These are phyloP conservation scores for Fundulus diaphanus DNA, from an alignment of 2,797 vertebrate species.

Conservation along the genomic window DNA sequence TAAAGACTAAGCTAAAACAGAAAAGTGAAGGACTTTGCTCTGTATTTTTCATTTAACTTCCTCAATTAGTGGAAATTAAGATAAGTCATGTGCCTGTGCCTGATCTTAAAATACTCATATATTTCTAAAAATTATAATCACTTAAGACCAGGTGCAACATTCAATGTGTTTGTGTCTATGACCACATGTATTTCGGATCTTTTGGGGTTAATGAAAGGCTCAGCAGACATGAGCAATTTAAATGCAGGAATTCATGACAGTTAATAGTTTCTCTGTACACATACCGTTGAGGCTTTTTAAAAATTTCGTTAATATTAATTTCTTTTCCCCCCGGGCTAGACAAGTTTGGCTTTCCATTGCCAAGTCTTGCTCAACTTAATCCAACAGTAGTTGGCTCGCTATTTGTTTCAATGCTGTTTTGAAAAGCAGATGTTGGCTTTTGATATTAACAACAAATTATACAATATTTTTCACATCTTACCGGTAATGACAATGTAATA, in stretches of 20 bases:
- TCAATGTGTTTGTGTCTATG: not conserved
- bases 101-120: constrained; percentile 44
- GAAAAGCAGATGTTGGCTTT: not conserved
- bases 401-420: not conserved
- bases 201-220: not conserved
- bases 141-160: not conserved
- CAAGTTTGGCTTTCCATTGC: not conserved
- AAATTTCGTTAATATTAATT: not conserved
- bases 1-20: constrained; percentile 20
- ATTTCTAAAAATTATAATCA: constrained; percentile 7
- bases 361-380: not conserved
- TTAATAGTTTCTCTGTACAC: not conserved
- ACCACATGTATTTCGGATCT: not conserved
- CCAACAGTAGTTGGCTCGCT: not conserved
- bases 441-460: not conserved
- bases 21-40: constrained; percentile 31
- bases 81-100: constrained; percentile 40
- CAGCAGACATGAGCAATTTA: not conserved
- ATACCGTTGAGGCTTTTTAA: not conserved
- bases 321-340: not conserved
- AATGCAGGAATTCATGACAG: not conserved
- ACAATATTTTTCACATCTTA: not conserved
- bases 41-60: constrained; percentile 44
- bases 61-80: constrained; percentile 65
- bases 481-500: not conserved